Evolutionary conservation across 1,140 invertebrate genomes (phyloP), one percentile per base, ranked within the genome.

Genomic region (Zaprionus camerounensis): DNA sequence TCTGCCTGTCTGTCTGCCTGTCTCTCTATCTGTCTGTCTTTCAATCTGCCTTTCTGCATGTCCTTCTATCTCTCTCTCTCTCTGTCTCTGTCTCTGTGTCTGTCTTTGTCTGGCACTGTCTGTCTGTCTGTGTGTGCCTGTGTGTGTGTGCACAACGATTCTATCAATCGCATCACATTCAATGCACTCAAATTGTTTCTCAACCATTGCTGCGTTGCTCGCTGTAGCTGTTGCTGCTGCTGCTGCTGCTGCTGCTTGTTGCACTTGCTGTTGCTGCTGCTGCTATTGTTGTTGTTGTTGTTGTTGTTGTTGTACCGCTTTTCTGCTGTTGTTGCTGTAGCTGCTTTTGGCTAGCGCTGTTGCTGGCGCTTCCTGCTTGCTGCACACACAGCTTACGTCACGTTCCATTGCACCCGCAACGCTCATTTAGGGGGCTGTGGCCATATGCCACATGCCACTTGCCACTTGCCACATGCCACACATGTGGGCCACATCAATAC

Each of bases 91-190:
- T 31, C 9, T 34, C 24, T 26, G 24, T 26, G 0, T 11, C 31
- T 31, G 20, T 46, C 64, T 38, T 31, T 24, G 13, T 55, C 15
- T 28, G 24, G 4, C 3, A 1, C 13, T 55, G 51, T 11, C 15
- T 55, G 53, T 55, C 6, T 59, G 22, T 36, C 20, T 71, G 28
- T 36, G 57, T 34, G 24, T 38, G 58, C 41, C 31, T 56, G 41
- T 46, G 66, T 70, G 72, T 44, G 74, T 63, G 34, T 58, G 55
- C 55, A 56, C 38, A 67, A 59, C 59, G 76, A 78, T 64, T 79
- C 62, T 68, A 86, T 86, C 82, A 85, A 86, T 85, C 71, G 71
- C 68, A 76, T 76, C 64, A 69, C 81, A 85, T 76, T 72, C 67
- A 82, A 82, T 85, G 71, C 82, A 55, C 75, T 75, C 51, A 72